These are phyloP conservation scores for Oopsacas minuta DNA, from an alignment of 37 sponge, comb jelly and placozoan species.

Conservation along the genomic window DNA sequence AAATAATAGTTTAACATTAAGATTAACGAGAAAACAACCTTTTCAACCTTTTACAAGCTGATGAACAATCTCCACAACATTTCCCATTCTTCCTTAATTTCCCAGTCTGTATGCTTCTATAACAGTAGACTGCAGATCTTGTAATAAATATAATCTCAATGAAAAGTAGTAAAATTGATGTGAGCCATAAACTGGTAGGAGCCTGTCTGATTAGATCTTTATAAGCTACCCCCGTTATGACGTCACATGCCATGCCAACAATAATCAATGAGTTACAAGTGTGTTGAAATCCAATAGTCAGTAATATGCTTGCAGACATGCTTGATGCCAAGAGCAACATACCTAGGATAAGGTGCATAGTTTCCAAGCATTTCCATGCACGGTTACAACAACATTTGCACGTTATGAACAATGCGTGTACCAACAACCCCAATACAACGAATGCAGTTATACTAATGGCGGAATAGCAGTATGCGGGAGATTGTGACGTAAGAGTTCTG, in stretches of 20 bases:
- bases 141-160: not conserved
- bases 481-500: not conserved
- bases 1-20: too few species aligned
- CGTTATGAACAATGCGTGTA: not conserved
- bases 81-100: not conserved
- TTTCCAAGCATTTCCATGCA: not conserved
- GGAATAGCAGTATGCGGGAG: not conserved
- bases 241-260: not conserved
- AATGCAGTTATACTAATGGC: not conserved
- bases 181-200: not conserved
- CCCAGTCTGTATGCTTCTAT: not conserved
- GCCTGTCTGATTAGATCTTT: slow-evolving; percentile 2
- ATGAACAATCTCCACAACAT: too few species aligned
- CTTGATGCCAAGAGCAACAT: not conserved
- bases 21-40: too few species aligned
- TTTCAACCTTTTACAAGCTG: not conserved
- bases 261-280: not conserved
- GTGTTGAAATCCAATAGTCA: not conserved
- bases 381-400: not conserved
- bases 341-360: not conserved
- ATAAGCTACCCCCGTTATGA: not conserved
- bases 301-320: not conserved
- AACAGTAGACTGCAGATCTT: not conserved
- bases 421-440: not conserved
- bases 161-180: not conserved